These are phyloP conservation scores for Drosophila nikananu DNA, from an alignment of 1,140 invertebrate genomes.

Conservation along the genomic window DNA sequence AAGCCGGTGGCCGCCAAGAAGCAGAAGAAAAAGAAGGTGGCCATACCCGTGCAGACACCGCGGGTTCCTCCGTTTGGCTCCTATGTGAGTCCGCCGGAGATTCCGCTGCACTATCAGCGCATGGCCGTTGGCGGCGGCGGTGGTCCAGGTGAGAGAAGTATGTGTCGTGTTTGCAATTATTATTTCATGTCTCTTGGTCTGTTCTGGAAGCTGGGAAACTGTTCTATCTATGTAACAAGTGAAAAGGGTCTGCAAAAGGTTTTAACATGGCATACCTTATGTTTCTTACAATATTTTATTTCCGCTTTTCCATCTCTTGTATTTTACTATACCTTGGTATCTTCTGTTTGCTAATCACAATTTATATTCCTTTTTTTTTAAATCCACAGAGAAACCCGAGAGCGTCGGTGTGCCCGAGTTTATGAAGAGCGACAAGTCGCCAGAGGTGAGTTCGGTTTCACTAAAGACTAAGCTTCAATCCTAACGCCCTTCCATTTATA, in stretches of 20 bases:
- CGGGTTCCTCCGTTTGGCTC: conserved; percentile 90
- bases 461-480: neutral
- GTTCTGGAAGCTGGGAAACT: conserved; percentile 1
- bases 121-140: conserved; percentile 53
- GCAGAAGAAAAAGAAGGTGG: conserved; percentile 90
- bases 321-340: neutral
- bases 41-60: conserved; percentile 94
- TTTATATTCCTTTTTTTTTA: neutral
- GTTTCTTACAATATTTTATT: no score
- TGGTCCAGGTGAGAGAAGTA: conserved; percentile 79
- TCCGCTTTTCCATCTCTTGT: neutral
- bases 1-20: conserved; percentile 92
- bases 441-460: conserved; percentile 86
- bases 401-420: conserved; percentile 60
- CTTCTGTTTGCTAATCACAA: neutral
- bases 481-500: neutral
- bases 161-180: conserved; percentile 85
- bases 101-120: conserved; percentile 83
- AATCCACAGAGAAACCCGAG: conserved; percentile 69
- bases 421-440: conserved; percentile 87
- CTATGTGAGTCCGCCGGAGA: conserved; percentile 84
- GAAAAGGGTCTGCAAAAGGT: neutral
- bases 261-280: neutral
- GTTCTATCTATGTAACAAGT: neutral
- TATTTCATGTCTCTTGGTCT: neutral